phyloP scores from a whole-genome alignment of 2,888 invertebrate species.

The Eulithis prunata region DNA sequence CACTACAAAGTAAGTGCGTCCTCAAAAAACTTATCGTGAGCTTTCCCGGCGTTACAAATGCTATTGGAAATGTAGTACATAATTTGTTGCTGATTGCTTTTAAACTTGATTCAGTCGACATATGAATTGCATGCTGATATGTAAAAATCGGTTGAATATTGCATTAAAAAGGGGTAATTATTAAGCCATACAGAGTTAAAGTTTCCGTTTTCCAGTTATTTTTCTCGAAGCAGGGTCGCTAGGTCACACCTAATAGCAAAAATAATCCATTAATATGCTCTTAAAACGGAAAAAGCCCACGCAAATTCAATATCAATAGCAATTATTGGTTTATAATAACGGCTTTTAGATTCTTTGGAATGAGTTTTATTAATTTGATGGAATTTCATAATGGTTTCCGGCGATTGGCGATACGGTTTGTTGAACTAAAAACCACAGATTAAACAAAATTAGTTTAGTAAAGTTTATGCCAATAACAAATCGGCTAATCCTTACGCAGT shows the following conservation, averaged over 20 bases:
- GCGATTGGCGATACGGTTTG: conserved; percentile 24
- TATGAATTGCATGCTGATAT: background rate
- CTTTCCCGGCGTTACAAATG: conserved; percentile 3
- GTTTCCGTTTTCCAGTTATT: background rate
- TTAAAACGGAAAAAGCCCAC: conserved; percentile 24
- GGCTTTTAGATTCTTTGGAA: conserved; percentile 22
- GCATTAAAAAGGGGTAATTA: no score
- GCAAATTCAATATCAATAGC: conserved; percentile 23
- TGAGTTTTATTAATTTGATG: conserved; percentile 28
- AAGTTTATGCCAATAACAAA: conserved; percentile 2
- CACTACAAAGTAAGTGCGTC: conserved; percentile 25
- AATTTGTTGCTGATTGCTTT: background rate
- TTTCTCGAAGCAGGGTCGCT: background rate
- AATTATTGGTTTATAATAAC: conserved; percentile 25
- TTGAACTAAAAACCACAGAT: conserved; percentile 16
- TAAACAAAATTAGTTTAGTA: conserved; percentile 6
- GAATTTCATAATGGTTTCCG: conserved; percentile 27
- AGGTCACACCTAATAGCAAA: conserved; percentile 16
- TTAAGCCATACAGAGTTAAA: no score
- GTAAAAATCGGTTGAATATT: no score
- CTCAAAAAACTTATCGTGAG: conserved; percentile 19
- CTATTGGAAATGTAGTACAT: conserved; percentile 10
- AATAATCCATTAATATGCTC: conserved; percentile 6
- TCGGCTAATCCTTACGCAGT: background rate
- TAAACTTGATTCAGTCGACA: background rate